phyloP scores from a whole-genome alignment of 2,888 invertebrate species.

The Melanophora roralis region DNA sequence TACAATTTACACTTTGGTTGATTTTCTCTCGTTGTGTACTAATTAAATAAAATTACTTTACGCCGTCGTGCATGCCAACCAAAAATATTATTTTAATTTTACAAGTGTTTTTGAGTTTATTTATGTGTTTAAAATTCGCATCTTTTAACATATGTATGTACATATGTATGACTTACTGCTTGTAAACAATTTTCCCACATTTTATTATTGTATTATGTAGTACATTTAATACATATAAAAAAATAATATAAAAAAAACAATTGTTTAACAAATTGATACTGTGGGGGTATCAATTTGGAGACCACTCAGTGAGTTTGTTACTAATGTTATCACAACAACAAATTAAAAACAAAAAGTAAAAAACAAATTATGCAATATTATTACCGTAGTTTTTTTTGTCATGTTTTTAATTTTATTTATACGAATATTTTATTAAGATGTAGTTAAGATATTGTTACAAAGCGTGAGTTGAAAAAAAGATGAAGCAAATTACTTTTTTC shows the following conservation, averaged over 20 bases:
- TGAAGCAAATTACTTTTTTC: too few relatives aligned
- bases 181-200: conserved; percentile 20
- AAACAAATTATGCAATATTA: conserved; percentile 39
- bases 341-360: neutral
- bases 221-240: neutral
- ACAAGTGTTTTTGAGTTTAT: neutral
- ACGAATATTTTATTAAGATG: neutral
- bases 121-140: neutral
- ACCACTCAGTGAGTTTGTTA: conserved; percentile 6
- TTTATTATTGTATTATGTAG: neutral
- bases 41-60: conserved; percentile 1
- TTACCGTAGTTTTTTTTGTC: neutral
- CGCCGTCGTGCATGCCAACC: neutral
- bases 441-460: conserved; percentile 17
- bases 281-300: neutral
- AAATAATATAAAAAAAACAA: neutral
- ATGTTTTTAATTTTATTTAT: neutral
- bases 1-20: neutral
- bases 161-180: neutral
- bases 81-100: neutral
- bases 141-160: neutral
- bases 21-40: neutral
- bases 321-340: conserved; percentile 1
- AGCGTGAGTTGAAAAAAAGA: conserved; percentile 29
- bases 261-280: conserved; percentile 36